A percentile compares a stretch with the other conserved stretches of the same genome.
phyloP scores from a whole-genome alignment of 37 sponge, comb jelly and placozoan species.

The Aphrocallistes beatrix region DNA sequence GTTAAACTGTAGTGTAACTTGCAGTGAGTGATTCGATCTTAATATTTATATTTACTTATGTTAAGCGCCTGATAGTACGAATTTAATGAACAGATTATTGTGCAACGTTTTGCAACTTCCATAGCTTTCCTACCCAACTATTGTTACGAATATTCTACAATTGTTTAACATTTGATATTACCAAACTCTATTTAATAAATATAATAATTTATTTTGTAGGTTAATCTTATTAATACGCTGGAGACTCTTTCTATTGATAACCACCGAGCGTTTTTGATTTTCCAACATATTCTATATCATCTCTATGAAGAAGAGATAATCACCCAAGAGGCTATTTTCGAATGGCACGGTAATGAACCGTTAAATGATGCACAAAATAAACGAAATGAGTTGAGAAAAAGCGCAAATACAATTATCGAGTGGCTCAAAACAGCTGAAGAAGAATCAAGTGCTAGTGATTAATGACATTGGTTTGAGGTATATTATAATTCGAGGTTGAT shows the following conservation, averaged over 20 bases:
- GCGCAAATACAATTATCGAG: not conserved
- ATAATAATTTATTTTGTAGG: not conserved
- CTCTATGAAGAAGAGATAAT: not conserved
- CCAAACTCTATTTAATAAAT: too few relatives aligned
- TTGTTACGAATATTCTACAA: too few relatives aligned
- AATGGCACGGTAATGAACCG: not conserved
- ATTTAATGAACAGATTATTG: too few relatives aligned
- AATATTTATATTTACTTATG: too few relatives aligned
- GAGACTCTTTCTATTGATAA: not conserved
- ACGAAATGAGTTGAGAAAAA: not conserved
- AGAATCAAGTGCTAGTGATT: not conserved
- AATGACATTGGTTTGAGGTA: not conserved
- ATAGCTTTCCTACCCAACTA: too few relatives aligned
- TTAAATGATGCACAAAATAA: not conserved
- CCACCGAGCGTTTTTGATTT: not conserved
- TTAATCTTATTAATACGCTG: not conserved
- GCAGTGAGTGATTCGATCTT: too few relatives aligned
- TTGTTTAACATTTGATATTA: too few relatives aligned
- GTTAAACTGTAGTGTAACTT: too few relatives aligned
- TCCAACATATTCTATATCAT: not conserved
- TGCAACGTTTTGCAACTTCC: too few relatives aligned
- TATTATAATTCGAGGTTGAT: too few relatives aligned
- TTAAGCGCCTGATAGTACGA: too few relatives aligned
- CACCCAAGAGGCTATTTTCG: not conserved
- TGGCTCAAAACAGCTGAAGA: not conserved